Evolutionary conservation across 1,140 invertebrate species (phyloP).

Genomic region (Condylostylus longicornis): DNA sequence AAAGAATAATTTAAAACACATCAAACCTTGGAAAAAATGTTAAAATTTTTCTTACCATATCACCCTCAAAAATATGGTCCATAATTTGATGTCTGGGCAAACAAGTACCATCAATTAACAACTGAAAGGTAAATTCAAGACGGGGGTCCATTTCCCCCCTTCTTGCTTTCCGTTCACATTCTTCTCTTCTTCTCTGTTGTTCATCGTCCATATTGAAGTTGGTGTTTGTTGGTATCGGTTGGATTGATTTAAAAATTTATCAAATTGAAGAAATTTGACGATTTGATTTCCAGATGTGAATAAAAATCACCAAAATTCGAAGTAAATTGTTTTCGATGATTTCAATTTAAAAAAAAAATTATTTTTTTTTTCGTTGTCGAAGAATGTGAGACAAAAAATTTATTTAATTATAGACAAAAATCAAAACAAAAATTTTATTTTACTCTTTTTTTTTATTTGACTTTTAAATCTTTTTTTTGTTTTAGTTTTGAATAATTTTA

Average conservation of each 20-base stretch:
- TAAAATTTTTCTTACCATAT: constrained; percentile 45
- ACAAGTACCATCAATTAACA: constrained; percentile 66
- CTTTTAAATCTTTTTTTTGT: too few relatives aligned
- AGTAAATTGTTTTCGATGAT: background rate
- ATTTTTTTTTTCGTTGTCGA: background rate
- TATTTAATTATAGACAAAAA: too few relatives aligned
- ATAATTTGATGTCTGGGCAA: constrained; percentile 66
- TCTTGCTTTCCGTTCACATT: constrained; percentile 75
- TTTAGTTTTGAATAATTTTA: too few relatives aligned
- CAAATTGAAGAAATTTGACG: background rate
- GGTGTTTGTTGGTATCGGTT: background rate
- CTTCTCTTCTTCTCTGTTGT: constrained; percentile 63
- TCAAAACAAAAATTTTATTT: too few relatives aligned
- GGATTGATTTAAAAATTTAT: too few relatives aligned
- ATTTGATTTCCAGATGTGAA: background rate
- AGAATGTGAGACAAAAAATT: background rate
- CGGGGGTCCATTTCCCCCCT: constrained; percentile 78
- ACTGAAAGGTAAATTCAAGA: constrained; percentile 74
- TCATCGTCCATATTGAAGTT: constrained; percentile 16
- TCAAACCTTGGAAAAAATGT: too few relatives aligned
- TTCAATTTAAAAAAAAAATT: background rate
- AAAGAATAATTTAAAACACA: too few relatives aligned
- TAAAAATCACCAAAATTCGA: background rate
- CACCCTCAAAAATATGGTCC: constrained; percentile 76
- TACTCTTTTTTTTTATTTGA: too few relatives aligned